A percentile compares a stretch with the other conserved stretches of the same genome.
These are phyloP conservation scores for Dromiciops gliroides DNA, from an alignment of 2,113 vertebrate species.

Conservation along the genomic window DNA sequence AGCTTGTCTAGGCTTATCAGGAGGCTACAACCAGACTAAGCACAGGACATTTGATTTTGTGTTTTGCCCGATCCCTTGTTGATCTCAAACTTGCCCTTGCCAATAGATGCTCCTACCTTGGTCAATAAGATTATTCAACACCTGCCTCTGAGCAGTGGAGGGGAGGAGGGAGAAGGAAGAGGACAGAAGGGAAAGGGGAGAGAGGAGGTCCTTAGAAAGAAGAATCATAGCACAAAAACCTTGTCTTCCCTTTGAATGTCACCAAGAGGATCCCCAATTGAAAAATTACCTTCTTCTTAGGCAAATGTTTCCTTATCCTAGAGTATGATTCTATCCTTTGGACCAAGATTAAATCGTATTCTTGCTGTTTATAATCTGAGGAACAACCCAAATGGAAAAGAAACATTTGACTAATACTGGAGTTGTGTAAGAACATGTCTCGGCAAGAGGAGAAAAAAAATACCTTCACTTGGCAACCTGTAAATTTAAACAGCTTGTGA, in stretches of 20 bases:
- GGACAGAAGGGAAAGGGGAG: not conserved
- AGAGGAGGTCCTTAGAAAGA: not conserved
- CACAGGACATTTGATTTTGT: not conserved
- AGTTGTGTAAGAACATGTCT: too few relatives aligned
- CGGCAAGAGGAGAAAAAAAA: not conserved
- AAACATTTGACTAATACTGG: not conserved
- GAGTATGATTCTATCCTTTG: not conserved
- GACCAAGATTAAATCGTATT: not conserved
- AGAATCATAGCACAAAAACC: not conserved
- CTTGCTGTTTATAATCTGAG: not conserved
- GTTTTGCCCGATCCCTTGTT: not conserved
- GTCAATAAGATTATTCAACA: not conserved
- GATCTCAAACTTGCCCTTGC: not conserved
- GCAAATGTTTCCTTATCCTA: not conserved
- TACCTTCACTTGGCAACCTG: not conserved
- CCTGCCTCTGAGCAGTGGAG: not conserved
- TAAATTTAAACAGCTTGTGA: not conserved
- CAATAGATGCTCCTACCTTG: not conserved
- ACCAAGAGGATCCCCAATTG: not conserved
- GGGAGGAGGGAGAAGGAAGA: accelerated
- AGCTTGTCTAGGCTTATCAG: not conserved
- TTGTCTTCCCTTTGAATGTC: not conserved
- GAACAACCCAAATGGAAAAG: not conserved
- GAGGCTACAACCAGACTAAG: not conserved
- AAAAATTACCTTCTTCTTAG: not conserved